These are phyloP conservation scores for Folsomia manolachei DNA, from an alignment of 2,888 invertebrate species.

Conservation along the genomic window DNA sequence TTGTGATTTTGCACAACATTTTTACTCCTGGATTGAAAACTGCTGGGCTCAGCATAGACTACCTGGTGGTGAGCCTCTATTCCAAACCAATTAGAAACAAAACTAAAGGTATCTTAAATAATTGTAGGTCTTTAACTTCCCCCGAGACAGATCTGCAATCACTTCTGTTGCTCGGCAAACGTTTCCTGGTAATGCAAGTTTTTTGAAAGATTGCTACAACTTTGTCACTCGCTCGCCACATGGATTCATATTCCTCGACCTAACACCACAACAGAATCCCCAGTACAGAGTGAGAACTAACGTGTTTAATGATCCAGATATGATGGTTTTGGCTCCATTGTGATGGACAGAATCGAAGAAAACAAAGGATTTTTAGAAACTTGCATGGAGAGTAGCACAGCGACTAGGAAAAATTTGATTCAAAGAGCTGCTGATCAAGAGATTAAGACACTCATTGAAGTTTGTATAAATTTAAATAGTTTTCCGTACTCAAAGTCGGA, in stretches of 20 bases:
- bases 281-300: neutral
- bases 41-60: neutral
- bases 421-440: neutral
- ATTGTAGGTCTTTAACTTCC: no score
- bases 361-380: neutral
- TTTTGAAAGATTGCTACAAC: neutral
- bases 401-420: neutral
- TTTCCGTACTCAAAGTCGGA: neutral
- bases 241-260: neutral
- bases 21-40: neutral
- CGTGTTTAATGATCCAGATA: neutral
- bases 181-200: neutral
- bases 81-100: no score
- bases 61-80: neutral
- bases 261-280: neutral
- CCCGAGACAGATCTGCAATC: no score
- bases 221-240: neutral
- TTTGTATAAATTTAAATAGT: neutral
- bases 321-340: neutral
- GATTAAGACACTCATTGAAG: neutral
- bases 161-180: neutral
- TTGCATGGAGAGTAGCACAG: neutral
- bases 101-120: no score
- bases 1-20: neutral
- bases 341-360: neutral